Percentiles rank a stretch among this genome's conserved stretches.
phyloP scores from a whole-genome alignment of 2,888 invertebrate genomes.

The Rosalia funebris region DNA sequence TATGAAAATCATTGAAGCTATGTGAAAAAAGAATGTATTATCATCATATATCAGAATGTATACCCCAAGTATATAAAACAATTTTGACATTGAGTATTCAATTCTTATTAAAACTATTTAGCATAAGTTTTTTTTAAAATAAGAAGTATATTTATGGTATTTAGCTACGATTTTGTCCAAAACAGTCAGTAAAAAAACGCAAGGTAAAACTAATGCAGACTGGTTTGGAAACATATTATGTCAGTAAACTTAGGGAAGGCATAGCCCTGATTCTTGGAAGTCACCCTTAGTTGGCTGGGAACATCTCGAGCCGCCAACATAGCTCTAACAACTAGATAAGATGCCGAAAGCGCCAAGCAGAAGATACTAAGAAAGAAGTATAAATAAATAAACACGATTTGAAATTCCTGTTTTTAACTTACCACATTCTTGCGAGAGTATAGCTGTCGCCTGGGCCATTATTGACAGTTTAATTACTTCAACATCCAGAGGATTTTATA shows the following conservation, averaged over 20 bases:
- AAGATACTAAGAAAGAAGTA: conserved; percentile 50
- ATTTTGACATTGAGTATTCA: too few species aligned
- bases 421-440: conserved; percentile 42
- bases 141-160: too few species aligned
- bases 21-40: too few species aligned
- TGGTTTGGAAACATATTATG: conserved; percentile 44
- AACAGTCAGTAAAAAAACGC: conserved; percentile 7
- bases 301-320: conserved; percentile 48
- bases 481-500: conserved; percentile 27
- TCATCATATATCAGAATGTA: too few species aligned
- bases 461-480: conserved; percentile 50
- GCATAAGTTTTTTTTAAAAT: too few species aligned
- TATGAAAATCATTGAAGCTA: too few species aligned
- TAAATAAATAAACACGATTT: conserved; percentile 54
- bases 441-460: conserved; percentile 41
- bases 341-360: conserved; percentile 51
- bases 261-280: conserved; percentile 53
- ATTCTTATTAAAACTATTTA: too few species aligned
- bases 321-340: conserved; percentile 52
- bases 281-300: conserved; percentile 52
- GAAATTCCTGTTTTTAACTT: conserved; percentile 44
- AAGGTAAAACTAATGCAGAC: conserved; percentile 26
- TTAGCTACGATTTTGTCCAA: too few species aligned
- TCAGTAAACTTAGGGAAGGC: conserved; percentile 44
- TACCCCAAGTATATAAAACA: too few species aligned